Base-by-base conservation (phyloP, 2,113 vertebrate species). In the human (Homo sapiens) region DNA sequence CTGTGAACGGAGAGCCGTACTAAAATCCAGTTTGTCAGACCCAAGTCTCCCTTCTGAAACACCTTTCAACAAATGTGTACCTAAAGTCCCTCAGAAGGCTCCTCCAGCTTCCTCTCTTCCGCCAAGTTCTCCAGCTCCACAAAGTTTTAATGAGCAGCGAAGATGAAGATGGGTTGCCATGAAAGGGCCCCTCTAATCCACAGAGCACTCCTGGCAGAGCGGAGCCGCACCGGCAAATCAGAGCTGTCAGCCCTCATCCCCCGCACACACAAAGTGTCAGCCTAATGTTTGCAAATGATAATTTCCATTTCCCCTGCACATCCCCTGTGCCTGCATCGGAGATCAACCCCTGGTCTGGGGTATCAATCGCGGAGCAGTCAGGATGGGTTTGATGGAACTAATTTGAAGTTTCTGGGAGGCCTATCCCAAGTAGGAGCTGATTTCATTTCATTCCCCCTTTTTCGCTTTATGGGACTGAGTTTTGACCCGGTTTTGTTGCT, bases 1-100 rank as follows among this genome's bases (percentile, higher is more conserved):
- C 98, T 98, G 98, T 97, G 98, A 98, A 98, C 70, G 98, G 98
- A 96, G 93, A 98, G 98, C 97, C 93, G 98, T 89, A 98, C 99
- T 98, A 98, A 99, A 98, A 98, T 98, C 98, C 98, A 61, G 98
- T 99, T 99, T 99, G 99, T 99, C 98, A 99, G 98, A 99, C 98
- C 98, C 98, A 98, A 98, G 98, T 98, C 98, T 98, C 98, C 95
- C 98, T 98, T 98, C 98, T 98, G 98, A 97, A 98, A 98, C 98
- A 98, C 98, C 98, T 99, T 99, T 99, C 99, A 99, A 98, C 98
- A 93, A 93, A 96, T 88, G 92, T 98, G 98, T 98, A 98, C 98
- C 98, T 90, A 91, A 82, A 98, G 97, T 90, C 98, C 98, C 98
- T 98, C 98, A 96, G 98, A 98, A 98, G 98, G 97, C 96, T 97